Base-by-base conservation (phyloP, 2,113 vertebrate species). In the Eidolon helvum region DNA sequence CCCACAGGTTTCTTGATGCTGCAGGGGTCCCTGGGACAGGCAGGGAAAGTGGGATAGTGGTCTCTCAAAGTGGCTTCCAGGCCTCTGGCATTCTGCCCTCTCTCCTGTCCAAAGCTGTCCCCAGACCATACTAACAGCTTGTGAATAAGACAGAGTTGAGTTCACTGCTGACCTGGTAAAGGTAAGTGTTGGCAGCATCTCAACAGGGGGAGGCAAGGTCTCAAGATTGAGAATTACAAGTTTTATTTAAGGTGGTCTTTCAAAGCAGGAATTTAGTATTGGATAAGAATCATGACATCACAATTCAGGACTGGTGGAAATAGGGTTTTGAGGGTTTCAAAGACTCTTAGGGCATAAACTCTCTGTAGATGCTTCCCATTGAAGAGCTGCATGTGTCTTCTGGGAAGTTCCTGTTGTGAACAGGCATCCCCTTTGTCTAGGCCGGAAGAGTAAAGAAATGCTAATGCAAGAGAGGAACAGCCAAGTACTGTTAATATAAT, bases 381-480 rank as follows among this genome's bases (percentile, higher is more conserved):
- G 92, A 38, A 22, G 68, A 53, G 40, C 7, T 26, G 10, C 50
- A 11, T 10, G 21, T 38, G 80, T 45, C 80, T 90, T 71, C 91
- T 78, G 38, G 80, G 40, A 65, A 68, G 50, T 55, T 79, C 80
- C 69, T 26, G 57, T 57, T 5, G 0, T 0, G 22, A 75, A 86
- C 74, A 71, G 21, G 28, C 38, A 26, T 69, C 77, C 30, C 2
- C 0, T 79, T 89, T 80, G 71, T 92, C 55, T 43, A 18, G 65
- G 57, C 53, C 43, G 86, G 84, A 92, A 89, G 84, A 71, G 68
- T 61, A 83, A 83, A 94, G 88, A 45, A 66, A 77, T 79, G 71
- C 71, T 75, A 38, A 88, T 91, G 33, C 11, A 5, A n/a, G 14
- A 4, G 43, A 45, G 55, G 24, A 48, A 71, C 30, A 78, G 63